A percentile compares a stretch with the other conserved stretches of the same genome.
phyloP scores from a whole-genome alignment of 2,888 invertebrate species.

The Lymantria dispar region DNA sequence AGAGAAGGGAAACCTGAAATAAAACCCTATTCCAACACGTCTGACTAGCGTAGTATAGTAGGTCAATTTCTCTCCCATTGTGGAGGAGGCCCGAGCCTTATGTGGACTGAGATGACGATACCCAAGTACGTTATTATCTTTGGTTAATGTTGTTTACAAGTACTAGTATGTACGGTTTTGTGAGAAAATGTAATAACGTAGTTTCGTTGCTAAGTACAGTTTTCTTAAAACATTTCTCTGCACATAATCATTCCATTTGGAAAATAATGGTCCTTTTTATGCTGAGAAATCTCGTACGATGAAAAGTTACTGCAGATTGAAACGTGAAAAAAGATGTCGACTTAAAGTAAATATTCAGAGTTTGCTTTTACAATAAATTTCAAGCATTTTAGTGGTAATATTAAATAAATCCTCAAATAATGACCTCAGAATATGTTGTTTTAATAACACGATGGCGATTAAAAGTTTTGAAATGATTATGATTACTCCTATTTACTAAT shows the following conservation, averaged over 20 bases:
- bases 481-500: not conserved
- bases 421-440: not conserved
- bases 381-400: not conserved
- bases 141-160: no score
- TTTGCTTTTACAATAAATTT: slow-evolving; percentile 7
- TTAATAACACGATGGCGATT: no score
- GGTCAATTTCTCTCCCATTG: no score
- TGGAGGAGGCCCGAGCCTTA: no score
- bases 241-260: slow-evolving; percentile 39
- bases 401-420: not conserved
- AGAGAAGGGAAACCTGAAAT: no score
- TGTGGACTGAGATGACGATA: no score
- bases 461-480: not conserved
- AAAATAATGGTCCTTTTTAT: slow-evolving; percentile 44
- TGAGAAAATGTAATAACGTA: slow-evolving; percentile 15
- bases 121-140: no score
- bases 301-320: slow-evolving; percentile 65
- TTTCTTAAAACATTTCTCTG: slow-evolving; percentile 20
- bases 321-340: slow-evolving; percentile 42
- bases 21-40: no score
- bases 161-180: no score
- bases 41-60: no score
- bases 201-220: slow-evolving; percentile 23
- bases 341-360: slow-evolving; percentile 29
- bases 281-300: slow-evolving; percentile 42